A percentile compares a stretch with the other conserved stretches of the same genome.
Evolutionary conservation across 2,888 invertebrate genomes (phyloP).

Genomic region (Melikaiella ostensackeni): DNA sequence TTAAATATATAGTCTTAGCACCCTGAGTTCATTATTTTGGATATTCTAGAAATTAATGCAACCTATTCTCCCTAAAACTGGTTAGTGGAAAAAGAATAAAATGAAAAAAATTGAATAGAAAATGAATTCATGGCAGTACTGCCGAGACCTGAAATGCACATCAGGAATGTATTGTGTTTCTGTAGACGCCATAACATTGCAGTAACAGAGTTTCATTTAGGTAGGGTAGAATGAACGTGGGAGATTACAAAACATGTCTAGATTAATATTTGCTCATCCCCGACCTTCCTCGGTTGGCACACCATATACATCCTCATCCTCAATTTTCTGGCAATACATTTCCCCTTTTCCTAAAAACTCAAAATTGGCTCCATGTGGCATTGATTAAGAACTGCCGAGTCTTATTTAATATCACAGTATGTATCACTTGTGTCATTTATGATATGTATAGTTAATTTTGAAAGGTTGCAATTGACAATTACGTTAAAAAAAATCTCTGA

Average conservation of each 20-base stretch:
- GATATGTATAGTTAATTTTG: too few species aligned
- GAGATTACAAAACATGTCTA: conserved; percentile 76
- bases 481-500: too few species aligned
- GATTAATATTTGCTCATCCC: conserved; percentile 77
- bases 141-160: background rate
- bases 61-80: too few species aligned
- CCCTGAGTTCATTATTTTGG: too few species aligned
- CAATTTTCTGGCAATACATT: background rate
- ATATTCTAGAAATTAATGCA: too few species aligned
- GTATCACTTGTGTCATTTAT: background rate
- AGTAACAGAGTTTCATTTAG: conserved; percentile 75
- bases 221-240: conserved; percentile 64
- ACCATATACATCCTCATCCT: conserved; percentile 10
- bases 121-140: background rate
- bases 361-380: background rate
- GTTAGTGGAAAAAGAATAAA: too few species aligned
- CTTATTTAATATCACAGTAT: background rate
- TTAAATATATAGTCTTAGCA: background rate
- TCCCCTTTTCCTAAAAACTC: background rate
- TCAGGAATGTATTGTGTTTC: conserved; percentile 52
- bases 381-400: background rate
- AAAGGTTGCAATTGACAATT: too few species aligned
- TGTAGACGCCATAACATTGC: conserved; percentile 72
- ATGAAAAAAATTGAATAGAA: too few species aligned
- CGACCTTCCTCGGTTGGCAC: conserved; percentile 56